Base-by-base conservation (phyloP, 1,140 invertebrate genomes). In the Adelges cooleyi region DNA sequence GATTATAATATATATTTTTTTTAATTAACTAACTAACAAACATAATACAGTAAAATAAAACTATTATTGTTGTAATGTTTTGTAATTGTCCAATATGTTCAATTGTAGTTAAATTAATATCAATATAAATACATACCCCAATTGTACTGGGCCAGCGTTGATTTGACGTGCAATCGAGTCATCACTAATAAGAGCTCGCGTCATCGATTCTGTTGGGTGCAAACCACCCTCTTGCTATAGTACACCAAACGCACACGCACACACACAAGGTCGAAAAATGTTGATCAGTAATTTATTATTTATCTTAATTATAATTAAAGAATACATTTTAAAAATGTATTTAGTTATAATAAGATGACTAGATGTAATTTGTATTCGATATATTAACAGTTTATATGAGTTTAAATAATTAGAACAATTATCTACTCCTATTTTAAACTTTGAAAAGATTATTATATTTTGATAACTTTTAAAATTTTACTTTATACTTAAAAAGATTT, bases 191-290 rank as follows among this genome's bases (percentile, higher is more conserved):
- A 90, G 83, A 77, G 88, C 87, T 75, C 87, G 84, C 77, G 87
- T 90, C 87, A 91, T 90, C 78, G 87, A 90, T 78, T 91, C 89
- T 76, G 88, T 89, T 79, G 87, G 84, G 80, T 85, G 89, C 75
- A 87, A 81, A 79, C 87, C 87, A 81, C 87, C 87, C 81, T 90
- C 88, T 83, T 90, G 87, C 87, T 90, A 82, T 78, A 79, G 42
- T 62, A 62, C 75, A 78, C 80, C 76, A 77, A 76, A 79, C 75
- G 78, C 76, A 75, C 79, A 80, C 80, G 76, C 81, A 84, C 80
- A 82, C 79, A 77, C 13, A 62, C 17, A 20, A 10, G 18, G 56
- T 62, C 23, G 25, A 18, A 62, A 62, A 46, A 33, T 44, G 40
- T 46, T 29, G 44, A 62, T 62, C 25, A 48, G 29, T 22, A 27